Percentiles rank a stretch among this genome's conserved stretches.
Conservation (phyloP, 2,113 vertebrate species). For the Anser brachyrhynchus region DNA sequence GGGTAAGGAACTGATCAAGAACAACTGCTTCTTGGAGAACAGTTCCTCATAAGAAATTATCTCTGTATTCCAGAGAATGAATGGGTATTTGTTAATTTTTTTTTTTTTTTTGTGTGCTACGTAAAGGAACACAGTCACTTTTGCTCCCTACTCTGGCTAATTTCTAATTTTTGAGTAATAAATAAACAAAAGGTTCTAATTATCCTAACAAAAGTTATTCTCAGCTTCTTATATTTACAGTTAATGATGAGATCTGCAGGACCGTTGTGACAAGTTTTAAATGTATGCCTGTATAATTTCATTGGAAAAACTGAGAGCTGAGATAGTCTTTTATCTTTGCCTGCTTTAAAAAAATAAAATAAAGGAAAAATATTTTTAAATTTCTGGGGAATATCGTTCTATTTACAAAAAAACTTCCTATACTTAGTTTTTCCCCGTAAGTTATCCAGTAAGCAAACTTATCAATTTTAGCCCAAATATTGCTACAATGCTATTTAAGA, state of each 20-base stretch:
- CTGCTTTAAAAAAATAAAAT: neutral
- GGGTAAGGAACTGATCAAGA: neutral
- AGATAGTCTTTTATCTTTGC: neutral
- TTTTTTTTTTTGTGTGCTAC: neutral
- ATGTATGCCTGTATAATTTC: neutral
- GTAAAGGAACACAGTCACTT: neutral
- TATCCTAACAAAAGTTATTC: neutral
- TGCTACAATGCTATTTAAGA: conserved; percentile 26
- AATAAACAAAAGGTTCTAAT: neutral
- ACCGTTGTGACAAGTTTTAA: neutral
- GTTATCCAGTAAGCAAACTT: conserved; percentile 45
- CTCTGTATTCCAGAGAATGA: neutral
- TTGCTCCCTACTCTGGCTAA: neutral
- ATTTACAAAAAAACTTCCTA: neutral
- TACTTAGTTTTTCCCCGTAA: conserved; percentile 29
- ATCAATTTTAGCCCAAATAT: conserved; percentile 29
- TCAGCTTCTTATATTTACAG: neutral
- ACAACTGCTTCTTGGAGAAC: neutral
- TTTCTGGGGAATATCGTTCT: neutral
- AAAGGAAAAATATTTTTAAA: neutral
- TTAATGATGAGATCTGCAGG: neutral
- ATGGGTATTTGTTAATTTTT: neutral
- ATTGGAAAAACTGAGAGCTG: neutral
- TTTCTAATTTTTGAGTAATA: neutral
- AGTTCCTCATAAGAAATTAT: neutral